A percentile compares a stretch with the other conserved stretches of the same genome.
These are phyloP conservation scores for Narcine bancroftii DNA, from an alignment of 2,113 vertebrate species.

Conservation along the genomic window DNA sequence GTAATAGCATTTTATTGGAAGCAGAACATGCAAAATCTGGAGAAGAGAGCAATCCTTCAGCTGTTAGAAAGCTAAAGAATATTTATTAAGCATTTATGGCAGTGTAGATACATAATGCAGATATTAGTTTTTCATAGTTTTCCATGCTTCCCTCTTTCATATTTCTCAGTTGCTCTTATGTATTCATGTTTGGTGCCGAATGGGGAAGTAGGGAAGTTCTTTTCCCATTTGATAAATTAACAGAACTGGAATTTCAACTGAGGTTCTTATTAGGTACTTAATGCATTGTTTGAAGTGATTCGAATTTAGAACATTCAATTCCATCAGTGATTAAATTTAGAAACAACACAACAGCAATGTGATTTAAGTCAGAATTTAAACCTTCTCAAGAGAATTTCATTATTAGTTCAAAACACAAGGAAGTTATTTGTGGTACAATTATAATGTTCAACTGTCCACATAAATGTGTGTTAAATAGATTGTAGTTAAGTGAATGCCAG, in stretches of 20 bases:
- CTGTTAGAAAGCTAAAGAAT: not conserved
- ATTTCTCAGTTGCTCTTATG: not conserved
- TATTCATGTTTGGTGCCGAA: not conserved
- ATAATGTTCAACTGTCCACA: not conserved
- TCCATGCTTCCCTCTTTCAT: not conserved
- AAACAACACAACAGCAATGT: not conserved
- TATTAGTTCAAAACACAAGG: not conserved
- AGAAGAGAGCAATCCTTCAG: not conserved
- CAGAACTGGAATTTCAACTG: not conserved
- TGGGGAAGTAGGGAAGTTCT: not conserved
- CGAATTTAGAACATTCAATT: not conserved
- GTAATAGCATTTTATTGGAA: not conserved
- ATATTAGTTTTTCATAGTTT: not conserved
- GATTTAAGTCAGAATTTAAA: too few relatives aligned
- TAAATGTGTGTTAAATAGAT: not conserved
- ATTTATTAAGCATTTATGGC: not conserved
- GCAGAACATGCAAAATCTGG: not conserved
- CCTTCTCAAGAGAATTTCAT: not conserved
- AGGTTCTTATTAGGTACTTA: not conserved
- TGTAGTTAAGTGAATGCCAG: not conserved
- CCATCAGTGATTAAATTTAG: not conserved
- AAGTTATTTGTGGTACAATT: not conserved
- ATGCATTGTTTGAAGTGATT: not conserved
- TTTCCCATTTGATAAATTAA: not conserved
- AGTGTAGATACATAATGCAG: not conserved